phyloP scores from a whole-genome alignment of 2,113 vertebrate genomes.

The Petrocephalus microphthalmus region DNA sequence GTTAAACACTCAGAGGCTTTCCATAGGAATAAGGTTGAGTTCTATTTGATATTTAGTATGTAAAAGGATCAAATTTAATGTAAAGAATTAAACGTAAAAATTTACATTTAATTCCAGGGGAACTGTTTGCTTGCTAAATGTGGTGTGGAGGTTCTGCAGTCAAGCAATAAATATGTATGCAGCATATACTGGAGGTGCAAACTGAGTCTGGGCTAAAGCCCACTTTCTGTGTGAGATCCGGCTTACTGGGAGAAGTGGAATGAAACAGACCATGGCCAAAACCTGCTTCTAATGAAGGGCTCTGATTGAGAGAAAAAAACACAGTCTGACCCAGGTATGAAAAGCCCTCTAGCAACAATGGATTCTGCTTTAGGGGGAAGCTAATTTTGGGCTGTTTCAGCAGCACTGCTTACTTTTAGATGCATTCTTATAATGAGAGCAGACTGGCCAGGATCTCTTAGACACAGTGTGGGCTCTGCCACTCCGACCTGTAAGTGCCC shows the following conservation, averaged over 20 bases:
- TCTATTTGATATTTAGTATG: background rate
- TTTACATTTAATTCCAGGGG: background rate
- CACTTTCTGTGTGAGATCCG: background rate
- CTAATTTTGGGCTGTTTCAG: background rate
- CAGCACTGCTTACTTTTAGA: background rate
- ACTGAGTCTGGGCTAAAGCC: background rate
- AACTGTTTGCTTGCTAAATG: background rate
- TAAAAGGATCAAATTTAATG: background rate
- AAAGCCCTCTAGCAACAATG: background rate
- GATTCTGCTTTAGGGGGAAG: background rate
- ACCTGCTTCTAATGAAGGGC: background rate
- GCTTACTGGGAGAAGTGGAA: background rate
- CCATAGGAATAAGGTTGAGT: background rate
- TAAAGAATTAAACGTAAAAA: background rate
- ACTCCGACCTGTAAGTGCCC: background rate
- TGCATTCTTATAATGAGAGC: background rate
- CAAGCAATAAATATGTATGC: background rate
- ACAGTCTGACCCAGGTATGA: background rate
- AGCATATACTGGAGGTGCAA: background rate
- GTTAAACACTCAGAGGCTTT: background rate
- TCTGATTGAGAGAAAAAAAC: background rate
- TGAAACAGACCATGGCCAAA: background rate
- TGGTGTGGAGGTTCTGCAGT: background rate
- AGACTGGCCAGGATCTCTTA: background rate
- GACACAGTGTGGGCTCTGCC: background rate